These are phyloP conservation scores for Elmis aenea DNA, from an alignment of 2,888 invertebrate genomes.

Conservation along the genomic window DNA sequence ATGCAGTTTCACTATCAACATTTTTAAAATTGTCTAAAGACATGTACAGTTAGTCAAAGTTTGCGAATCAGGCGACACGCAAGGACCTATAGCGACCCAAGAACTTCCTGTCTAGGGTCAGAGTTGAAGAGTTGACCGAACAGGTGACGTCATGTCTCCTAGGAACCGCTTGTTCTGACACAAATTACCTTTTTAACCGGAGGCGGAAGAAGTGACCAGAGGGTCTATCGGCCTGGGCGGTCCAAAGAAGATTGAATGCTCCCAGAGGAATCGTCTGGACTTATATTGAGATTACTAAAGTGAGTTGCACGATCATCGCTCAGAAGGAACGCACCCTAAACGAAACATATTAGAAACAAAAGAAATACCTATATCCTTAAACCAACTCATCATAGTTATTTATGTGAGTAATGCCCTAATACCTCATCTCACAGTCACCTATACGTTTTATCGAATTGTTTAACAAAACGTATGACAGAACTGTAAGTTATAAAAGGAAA, in stretches of 20 bases:
- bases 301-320: constrained; percentile 21
- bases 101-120: constrained; percentile 7
- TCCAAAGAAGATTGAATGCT: constrained; percentile 45
- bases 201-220: constrained; percentile 40
- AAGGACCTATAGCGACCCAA: not conserved
- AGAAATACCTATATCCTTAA: too few relatives aligned
- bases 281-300: constrained; percentile 24
- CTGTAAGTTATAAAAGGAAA: too few relatives aligned
- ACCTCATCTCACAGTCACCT: too few relatives aligned
- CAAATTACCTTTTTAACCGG: constrained; percentile 49
- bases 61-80: not conserved
- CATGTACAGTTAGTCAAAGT: not conserved
- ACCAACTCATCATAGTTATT: too few relatives aligned
- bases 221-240: constrained; percentile 40
- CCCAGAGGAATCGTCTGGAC: constrained; percentile 37
- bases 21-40: too few relatives aligned
- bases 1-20: too few relatives aligned
- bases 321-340: too few relatives aligned
- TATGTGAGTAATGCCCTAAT: too few relatives aligned
- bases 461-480: too few relatives aligned
- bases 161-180: constrained; percentile 40
- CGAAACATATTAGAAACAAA: too few relatives aligned
- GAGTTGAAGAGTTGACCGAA: constrained; percentile 32
- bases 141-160: constrained; percentile 41
- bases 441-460: too few relatives aligned